These are phyloP conservation scores for Taphrorychus bicolor DNA, from an alignment of 2,888 invertebrate genomes.

Conservation along the genomic window DNA sequence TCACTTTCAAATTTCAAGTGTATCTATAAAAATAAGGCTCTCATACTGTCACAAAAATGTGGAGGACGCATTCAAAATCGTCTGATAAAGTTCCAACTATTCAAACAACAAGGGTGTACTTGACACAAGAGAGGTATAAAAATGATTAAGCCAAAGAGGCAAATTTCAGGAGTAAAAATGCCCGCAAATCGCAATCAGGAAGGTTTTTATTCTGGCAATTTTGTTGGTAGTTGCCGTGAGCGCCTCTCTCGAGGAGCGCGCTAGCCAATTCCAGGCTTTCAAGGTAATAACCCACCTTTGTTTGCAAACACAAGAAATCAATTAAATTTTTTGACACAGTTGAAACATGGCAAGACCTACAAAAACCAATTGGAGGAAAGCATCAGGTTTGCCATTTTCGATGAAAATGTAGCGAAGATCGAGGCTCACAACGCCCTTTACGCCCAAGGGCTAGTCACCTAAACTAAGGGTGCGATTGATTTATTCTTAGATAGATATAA, in stretches of 20 bases:
- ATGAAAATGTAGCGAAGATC: constrained; percentile 32
- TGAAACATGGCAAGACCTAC: constrained; percentile 31
- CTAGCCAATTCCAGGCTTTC: constrained; percentile 24
- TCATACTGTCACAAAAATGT: too few relatives aligned
- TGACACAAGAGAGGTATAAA: too few relatives aligned
- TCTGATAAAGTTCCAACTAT: too few relatives aligned
- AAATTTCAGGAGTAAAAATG: background rate
- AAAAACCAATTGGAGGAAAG: constrained; percentile 38
- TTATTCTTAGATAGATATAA: background rate
- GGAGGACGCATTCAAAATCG: too few relatives aligned
- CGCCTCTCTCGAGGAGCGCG: constrained; percentile 19
- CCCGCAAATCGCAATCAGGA: too few relatives aligned
- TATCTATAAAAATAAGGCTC: too few relatives aligned
- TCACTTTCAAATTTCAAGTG: too few relatives aligned
- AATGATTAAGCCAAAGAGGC: too few relatives aligned
- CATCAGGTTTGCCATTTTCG: constrained; percentile 38
- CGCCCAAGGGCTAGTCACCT: constrained; percentile 27
- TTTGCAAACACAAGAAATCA: background rate
- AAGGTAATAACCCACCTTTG: too few relatives aligned
- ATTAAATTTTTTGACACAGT: background rate
- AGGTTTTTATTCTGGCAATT: constrained; percentile 24
- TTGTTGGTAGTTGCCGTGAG: constrained; percentile 28
- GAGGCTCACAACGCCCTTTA: constrained; percentile 42
- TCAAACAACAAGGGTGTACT: too few relatives aligned
- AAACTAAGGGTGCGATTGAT: constrained; percentile 13